phyloP scores from a whole-genome alignment of 1,140 invertebrate species.

The Tetramorium parvispinum region DNA sequence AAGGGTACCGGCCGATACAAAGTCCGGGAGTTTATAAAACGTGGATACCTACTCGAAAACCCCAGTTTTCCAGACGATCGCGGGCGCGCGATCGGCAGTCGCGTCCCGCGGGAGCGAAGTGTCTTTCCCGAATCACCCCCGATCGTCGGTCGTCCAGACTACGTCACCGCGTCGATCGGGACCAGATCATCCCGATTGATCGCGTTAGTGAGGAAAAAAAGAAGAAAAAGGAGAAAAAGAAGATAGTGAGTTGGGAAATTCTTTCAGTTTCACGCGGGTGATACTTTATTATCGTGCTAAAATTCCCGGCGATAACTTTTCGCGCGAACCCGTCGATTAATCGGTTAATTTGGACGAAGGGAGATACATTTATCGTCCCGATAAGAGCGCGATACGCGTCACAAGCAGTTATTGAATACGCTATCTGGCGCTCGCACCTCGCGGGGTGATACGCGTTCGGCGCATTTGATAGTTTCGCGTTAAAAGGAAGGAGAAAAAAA shows the following conservation, averaged over 20 bases:
- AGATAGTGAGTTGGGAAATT: background rate
- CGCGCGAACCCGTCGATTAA: background rate
- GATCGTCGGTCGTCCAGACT: background rate
- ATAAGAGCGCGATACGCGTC: background rate
- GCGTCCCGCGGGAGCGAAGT: background rate
- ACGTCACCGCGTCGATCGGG: background rate
- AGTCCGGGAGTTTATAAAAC: slow-evolving; percentile 69
- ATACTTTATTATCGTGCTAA: background rate
- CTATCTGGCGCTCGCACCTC: slow-evolving; percentile 13
- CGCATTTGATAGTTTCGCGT: background rate
- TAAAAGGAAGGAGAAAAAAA: background rate
- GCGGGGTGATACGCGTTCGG: background rate
- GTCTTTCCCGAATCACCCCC: background rate
- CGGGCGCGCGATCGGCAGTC: slow-evolving; percentile 3
- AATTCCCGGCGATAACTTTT: slow-evolving; percentile 15
- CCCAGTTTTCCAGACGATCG: slow-evolving; percentile 61
- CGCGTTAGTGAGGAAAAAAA: background rate
- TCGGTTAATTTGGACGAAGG: slow-evolving; percentile 15
- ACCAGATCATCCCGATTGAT: background rate
- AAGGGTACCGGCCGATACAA: slow-evolving; percentile 68
- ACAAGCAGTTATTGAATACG: background rate
- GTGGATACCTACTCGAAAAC: slow-evolving; percentile 63
- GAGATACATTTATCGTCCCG: background rate
- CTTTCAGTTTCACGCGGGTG: slow-evolving; percentile 14
- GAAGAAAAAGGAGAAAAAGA: background rate